Evolutionary conservation across 2,888 invertebrate species (phyloP).

Genomic region (Andrena camellia): DNA sequence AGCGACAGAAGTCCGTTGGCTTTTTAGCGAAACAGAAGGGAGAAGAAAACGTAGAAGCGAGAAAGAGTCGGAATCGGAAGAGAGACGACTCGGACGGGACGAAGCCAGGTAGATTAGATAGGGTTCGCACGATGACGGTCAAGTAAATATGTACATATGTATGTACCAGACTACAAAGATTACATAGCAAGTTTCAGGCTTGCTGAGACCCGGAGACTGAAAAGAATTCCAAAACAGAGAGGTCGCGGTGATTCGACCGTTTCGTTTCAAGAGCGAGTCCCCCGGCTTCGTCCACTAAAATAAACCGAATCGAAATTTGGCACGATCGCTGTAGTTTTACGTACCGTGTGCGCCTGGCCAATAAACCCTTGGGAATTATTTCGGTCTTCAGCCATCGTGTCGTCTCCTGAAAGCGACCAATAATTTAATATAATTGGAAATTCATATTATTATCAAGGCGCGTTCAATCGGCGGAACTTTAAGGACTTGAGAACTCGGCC

Average conservation of each 20-base stretch:
- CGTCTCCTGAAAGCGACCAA: constrained; percentile 73
- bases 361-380: constrained; percentile 79
- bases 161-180: too few species aligned
- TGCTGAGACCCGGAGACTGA: not conserved
- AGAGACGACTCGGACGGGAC: too few species aligned
- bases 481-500: not conserved
- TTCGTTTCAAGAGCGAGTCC: constrained; percentile 19
- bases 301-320: constrained; percentile 61
- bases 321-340: constrained; percentile 65
- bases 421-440: constrained; percentile 23
- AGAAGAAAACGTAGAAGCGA: too few species aligned
- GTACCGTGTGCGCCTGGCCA: constrained; percentile 79
- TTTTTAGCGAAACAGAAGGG: too few species aligned
- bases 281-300: constrained; percentile 47
- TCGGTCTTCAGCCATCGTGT: constrained; percentile 81
- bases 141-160: too few species aligned
- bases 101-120: too few species aligned
- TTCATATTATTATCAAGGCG: not conserved
- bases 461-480: not conserved
- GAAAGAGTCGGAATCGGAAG: too few species aligned
- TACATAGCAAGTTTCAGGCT: too few species aligned
- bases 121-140: too few species aligned
- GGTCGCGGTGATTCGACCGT: not conserved
- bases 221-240: not conserved
- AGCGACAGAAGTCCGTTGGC: too few species aligned